Percentiles rank a stretch among this genome's conserved stretches.
phyloP scores from a whole-genome alignment of 37 sponge, comb jelly and placozoan species.

The Eunapius fragilis region DNA sequence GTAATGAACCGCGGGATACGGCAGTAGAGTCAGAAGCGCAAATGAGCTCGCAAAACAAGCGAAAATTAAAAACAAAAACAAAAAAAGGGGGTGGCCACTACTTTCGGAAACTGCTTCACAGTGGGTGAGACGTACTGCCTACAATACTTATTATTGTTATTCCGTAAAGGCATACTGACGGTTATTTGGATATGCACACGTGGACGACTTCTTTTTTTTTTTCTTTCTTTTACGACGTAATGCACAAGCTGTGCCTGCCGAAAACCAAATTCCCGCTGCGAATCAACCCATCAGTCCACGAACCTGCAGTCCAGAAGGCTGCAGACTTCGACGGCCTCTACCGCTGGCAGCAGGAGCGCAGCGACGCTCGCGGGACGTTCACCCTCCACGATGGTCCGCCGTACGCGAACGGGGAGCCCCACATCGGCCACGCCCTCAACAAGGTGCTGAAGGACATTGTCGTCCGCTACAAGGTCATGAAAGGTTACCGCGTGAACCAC shows the following conservation, averaged over 20 bases:
- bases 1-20: background rate
- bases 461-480: slow-evolving; percentile 80
- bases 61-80: background rate
- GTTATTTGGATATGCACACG: background rate
- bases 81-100: no score
- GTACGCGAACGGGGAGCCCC: slow-evolving; percentile 91
- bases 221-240: no score
- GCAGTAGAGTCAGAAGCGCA: background rate
- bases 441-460: slow-evolving; percentile 89
- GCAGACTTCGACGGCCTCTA: slow-evolving; percentile 69
- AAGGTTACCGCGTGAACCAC: slow-evolving; percentile 71
- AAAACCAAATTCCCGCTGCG: slow-evolving; percentile 79
- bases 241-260: slow-evolving; percentile 60
- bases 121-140: background rate
- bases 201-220: no score
- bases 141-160: background rate
- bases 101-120: background rate
- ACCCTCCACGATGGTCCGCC: slow-evolving; percentile 95
- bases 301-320: slow-evolving; percentile 47
- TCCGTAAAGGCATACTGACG: background rate
- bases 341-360: slow-evolving; percentile 69
- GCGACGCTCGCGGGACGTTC: slow-evolving; percentile 22
- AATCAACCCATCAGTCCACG: slow-evolving; percentile 50
- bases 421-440: slow-evolving; percentile 93
- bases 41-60: background rate